A percentile compares a stretch with the other conserved stretches of the same genome.
phyloP scores from a whole-genome alignment of 2,888 invertebrate genomes.

The Byasa hedistus region DNA sequence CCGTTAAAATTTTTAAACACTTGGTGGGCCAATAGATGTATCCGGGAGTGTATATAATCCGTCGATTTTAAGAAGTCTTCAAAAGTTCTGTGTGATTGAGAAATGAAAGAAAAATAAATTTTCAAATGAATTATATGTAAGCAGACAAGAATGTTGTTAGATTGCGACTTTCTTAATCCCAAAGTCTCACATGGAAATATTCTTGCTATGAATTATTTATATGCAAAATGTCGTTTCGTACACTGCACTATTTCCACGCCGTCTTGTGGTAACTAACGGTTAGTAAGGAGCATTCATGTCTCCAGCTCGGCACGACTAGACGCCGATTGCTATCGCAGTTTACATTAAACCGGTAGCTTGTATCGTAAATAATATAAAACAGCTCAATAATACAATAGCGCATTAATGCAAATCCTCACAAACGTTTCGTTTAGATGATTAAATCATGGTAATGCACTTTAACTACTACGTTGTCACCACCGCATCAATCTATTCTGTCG shows the following conservation, averaged over 20 bases:
- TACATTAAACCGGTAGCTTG: constrained; percentile 23
- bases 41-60: no score
- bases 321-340: constrained; percentile 15
- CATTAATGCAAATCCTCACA: neutral
- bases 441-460: neutral
- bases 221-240: constrained; percentile 18
- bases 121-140: no score
- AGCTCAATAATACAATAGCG: constrained; percentile 15
- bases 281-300: constrained; percentile 21
- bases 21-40: no score
- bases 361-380: constrained; percentile 19
- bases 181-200: constrained; percentile 1
- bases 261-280: constrained; percentile 22
- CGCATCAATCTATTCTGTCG: no score
- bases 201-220: constrained; percentile 14
- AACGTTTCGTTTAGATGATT: neutral
- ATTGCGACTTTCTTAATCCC: no score
- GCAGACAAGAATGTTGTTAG: no score
- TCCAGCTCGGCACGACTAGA: constrained; percentile 19
- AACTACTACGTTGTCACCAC: no score
- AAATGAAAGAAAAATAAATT: no score
- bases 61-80: no score
- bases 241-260: constrained; percentile 15
- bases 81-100: no score
- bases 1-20: no score